Evolutionary conservation across 2,797 vertebrate species (phyloP).

Genomic region (Coregonus ussuriensis): DNA sequence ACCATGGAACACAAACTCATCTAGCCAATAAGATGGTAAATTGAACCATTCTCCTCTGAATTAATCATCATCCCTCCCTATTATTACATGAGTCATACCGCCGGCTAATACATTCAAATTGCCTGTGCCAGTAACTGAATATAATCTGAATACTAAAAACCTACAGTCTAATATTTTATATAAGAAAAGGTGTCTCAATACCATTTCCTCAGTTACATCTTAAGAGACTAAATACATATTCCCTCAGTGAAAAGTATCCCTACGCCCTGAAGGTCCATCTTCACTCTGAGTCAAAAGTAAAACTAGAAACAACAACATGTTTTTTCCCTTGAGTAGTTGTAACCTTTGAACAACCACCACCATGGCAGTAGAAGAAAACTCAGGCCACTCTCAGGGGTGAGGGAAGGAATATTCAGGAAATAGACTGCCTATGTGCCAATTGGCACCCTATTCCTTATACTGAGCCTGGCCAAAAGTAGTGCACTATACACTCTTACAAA

Average conservation of each 20-base stretch:
- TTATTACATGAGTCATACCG: conserved; percentile 8
- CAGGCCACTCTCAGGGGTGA: too few species aligned
- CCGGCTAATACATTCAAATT: background rate
- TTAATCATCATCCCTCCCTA: conserved; percentile 6
- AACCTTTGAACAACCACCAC: too few species aligned
- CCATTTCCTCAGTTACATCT: background rate
- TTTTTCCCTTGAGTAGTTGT: background rate
- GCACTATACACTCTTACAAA: too few species aligned
- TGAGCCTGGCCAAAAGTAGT: too few species aligned
- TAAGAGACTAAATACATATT: background rate
- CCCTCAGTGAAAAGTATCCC: background rate
- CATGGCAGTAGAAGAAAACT: too few species aligned
- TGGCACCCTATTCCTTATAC: too few species aligned
- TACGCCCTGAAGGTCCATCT: background rate
- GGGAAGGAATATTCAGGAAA: too few species aligned
- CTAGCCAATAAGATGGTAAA: background rate
- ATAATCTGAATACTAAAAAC: conserved; percentile 17
- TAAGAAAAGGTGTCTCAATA: background rate
- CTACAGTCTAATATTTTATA: background rate
- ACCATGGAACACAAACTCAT: background rate
- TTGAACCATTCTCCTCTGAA: conserved; percentile 11
- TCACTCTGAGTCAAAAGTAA: too few species aligned
- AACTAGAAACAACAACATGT: too few species aligned
- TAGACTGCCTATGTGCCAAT: too few species aligned
- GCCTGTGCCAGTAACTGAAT: conserved; percentile 9